phyloP scores from a whole-genome alignment of 2,797 vertebrate genomes.

The Poecilia velifera region DNA sequence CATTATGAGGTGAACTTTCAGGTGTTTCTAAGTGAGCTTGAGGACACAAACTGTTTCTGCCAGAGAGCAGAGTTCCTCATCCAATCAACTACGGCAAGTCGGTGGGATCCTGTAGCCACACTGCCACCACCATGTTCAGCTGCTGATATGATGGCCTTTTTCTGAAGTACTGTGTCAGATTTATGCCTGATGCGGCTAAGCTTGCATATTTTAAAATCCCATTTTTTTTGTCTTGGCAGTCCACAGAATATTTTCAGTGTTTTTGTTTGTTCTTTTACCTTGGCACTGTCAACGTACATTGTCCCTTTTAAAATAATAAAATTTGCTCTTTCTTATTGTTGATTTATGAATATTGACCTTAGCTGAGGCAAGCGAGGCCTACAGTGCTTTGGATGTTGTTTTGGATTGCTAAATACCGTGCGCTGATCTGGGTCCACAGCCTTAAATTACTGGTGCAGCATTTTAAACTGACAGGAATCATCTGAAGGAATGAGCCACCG shows the following conservation, averaged over 20 bases:
- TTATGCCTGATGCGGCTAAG: not conserved
- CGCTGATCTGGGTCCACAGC: constrained; percentile 44
- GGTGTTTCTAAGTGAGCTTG: not conserved
- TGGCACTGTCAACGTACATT: not conserved
- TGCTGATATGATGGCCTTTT: not conserved
- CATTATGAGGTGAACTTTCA: not conserved
- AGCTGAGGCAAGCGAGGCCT: not conserved
- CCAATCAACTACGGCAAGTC: not conserved
- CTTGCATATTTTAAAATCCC: not conserved
- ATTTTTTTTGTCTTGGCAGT: not conserved
- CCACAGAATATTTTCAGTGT: not conserved
- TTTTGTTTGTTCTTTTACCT: not conserved
- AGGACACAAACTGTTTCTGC: not conserved
- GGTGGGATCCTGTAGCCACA: not conserved
- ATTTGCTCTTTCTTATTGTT: not conserved
- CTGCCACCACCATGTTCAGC: not conserved
- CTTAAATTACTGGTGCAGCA: constrained; percentile 47
- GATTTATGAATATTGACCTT: not conserved
- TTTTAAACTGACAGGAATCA: constrained; percentile 71
- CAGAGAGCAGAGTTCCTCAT: not conserved
- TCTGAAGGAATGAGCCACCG: constrained; percentile 71
- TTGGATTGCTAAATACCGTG: not conserved
- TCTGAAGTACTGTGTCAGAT: not conserved
- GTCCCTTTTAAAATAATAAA: not conserved
- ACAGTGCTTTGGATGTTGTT: not conserved